Base-by-base conservation (phyloP, 2,888 invertebrate genomes). In the Conistra vaccinii region DNA sequence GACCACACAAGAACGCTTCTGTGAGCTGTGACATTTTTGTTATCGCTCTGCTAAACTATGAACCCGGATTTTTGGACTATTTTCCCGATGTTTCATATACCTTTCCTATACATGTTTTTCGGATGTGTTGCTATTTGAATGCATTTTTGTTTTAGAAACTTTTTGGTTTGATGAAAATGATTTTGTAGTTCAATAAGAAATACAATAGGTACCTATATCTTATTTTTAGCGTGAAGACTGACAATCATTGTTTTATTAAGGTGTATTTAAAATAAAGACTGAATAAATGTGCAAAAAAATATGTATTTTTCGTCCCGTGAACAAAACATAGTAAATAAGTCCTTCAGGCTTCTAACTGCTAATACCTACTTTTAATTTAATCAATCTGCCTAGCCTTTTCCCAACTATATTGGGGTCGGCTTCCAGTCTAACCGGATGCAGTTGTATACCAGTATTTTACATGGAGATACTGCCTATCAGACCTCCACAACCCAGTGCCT, bases 11-110 rank as follows among this genome's bases (percentile, higher is more conserved):
- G 76, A 79, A 81, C 74, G 75, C 68, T 66, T 78, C 73, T 85
- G 85, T 84, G 83, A 80, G 71, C 78, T 80, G 86, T 82, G 85
- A 84, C 87, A 87, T 89, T 91, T 89, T 90, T 89, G 86, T 75
- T 85, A 85, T 80, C 89, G 80, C 84, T 83, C 84, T 87, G 84
- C 80, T 88, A 89, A 84, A 80, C 87, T 85, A 85, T 85, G 87
- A 78, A 78, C 77, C 73, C 69, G 76, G 73, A 85, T 84, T 89
- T 89, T 87, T 57, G 76, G 74, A 73, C 73, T 80, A 84, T 89
- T 88, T 51, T 90, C 73, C 58, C 58, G 60, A 51, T 23, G 5
- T 84, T 71, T 55, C 29, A 67, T 63, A 67, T 67, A 58, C n/a
- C 69, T 69, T 62, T 73, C 42, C 58, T 73, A 42, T 73, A 48